These are phyloP conservation scores for Ryuthela nishihirai DNA, from an alignment of 2,888 invertebrate genomes.

Conservation along the genomic window DNA sequence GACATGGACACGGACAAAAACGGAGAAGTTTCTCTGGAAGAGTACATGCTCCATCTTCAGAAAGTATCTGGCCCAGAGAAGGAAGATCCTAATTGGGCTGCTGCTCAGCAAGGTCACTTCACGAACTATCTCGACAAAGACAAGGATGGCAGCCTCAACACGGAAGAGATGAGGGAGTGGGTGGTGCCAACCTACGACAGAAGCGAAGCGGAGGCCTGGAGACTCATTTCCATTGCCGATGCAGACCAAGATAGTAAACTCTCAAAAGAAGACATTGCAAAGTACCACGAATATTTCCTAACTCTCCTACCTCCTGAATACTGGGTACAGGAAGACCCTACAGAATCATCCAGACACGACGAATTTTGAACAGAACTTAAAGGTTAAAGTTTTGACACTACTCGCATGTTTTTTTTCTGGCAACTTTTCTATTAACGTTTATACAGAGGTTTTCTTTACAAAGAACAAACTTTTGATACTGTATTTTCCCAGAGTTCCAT, in stretches of 20 bases:
- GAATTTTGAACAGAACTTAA: constrained; percentile 41
- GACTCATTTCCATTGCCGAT: constrained; percentile 56
- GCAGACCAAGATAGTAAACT: constrained; percentile 46
- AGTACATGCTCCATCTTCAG: constrained; percentile 53
- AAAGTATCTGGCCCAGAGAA: constrained; percentile 44
- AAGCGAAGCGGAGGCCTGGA: constrained; percentile 55
- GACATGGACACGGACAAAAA: constrained; percentile 58
- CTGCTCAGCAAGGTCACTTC: constrained; percentile 56
- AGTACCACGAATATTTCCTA: constrained; percentile 40
- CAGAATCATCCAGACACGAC: constrained; percentile 33
- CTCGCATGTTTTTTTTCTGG: too few relatives aligned
- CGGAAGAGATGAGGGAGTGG: constrained; percentile 55
- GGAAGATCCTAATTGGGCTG: constrained; percentile 56
- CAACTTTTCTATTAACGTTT: too few relatives aligned
- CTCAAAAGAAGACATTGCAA: constrained; percentile 38
- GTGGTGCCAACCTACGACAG: constrained; percentile 58
- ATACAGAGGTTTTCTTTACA: too few relatives aligned
- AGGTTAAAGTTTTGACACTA: too few relatives aligned
- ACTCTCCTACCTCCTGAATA: constrained; percentile 41
- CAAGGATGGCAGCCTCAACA: constrained; percentile 55
- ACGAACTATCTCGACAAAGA: constrained; percentile 55
- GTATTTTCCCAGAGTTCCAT: too few relatives aligned
- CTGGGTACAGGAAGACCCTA: constrained; percentile 38
- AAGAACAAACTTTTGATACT: too few relatives aligned
- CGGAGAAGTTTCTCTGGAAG: constrained; percentile 54